Base-by-base conservation (phyloP, 2,797 vertebrate species). In the Thripadectes ignobilis region DNA sequence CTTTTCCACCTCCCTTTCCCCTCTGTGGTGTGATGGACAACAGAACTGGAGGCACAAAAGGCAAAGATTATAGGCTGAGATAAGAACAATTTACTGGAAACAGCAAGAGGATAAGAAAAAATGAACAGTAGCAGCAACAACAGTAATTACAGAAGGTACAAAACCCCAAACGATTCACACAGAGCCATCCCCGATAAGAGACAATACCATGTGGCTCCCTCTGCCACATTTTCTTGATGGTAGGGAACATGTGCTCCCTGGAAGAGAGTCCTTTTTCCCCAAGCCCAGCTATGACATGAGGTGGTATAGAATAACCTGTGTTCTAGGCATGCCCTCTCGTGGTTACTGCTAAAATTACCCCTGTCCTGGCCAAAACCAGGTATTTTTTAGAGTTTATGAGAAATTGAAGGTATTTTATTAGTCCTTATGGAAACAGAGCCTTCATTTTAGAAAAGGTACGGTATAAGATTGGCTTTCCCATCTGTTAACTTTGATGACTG, bases 351-450 rank as follows among this genome's bases (percentile, higher is more conserved):
- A 55, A 83, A 73, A 55, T n/a, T n/a, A 29, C 46, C 14, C 7
- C 15, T 46, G 49, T 48, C 20, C 29, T 55, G 10, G 34, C 10
- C 16, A 15, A 24, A 58, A 36, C 14, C 23, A 59, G 3, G 27
- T 63, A 16, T 3, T 24, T 57, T 48, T 16, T 5, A 58, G 3
- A 24, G n/a, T 45, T 66, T 30, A 18, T 43, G 67, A 65, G 48
- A 78, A 71, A 66, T 16, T 8, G 38, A 46, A n/a, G 3, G 21
- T 63, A 16, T 73, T 81, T 69, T 72, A 51, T 87, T 36, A 8
- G 6, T 30, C 36, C 15, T 8, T 46, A 8, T 18, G 7, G 67
- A 62, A 74, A 23, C 16, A 24, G 0, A 0, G 27, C 26, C 38
- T 43, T 43, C 29, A 32, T 62, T 61, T 82, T n/a, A 51, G 59